A percentile compares a stretch with the other conserved stretches of the same genome.
Evolutionary conservation across 2,797 vertebrate genomes (phyloP).

Genomic region (Limosa lapponica): DNA sequence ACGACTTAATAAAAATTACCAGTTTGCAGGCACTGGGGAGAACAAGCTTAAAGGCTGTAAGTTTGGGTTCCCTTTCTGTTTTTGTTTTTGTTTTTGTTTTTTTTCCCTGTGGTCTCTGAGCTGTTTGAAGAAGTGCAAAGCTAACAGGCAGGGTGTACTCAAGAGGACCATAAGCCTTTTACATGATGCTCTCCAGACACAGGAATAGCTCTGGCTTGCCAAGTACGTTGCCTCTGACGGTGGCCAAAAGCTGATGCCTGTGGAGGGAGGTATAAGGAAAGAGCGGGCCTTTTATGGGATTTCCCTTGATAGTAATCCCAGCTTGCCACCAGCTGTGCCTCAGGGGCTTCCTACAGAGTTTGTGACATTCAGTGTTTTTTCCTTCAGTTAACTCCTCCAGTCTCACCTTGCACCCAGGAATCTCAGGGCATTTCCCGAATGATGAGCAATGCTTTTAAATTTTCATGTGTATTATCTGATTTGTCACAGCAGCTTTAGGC

Average conservation of each 20-base stretch:
- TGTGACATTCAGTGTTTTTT: not conserved
- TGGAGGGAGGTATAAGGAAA: not conserved
- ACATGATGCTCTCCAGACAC: not conserved
- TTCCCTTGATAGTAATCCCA: not conserved
- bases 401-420: not conserved
- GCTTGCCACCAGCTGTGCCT: not conserved
- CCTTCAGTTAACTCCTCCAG: not conserved
- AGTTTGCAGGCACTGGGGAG: not conserved
- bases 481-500: not conserved
- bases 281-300: not conserved
- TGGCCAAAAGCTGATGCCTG: not conserved
- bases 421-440: not conserved
- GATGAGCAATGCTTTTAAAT: not conserved
- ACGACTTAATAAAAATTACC: not conserved
- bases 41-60: not conserved
- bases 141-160: not conserved
- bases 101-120: not conserved
- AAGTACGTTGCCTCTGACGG: not conserved
- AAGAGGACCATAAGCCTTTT: not conserved
- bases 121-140: not conserved
- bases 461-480: not conserved
- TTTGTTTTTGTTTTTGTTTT: not conserved
- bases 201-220: not conserved
- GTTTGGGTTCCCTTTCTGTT: not conserved
- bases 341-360: not conserved